Conservation (phyloP, 2,113 vertebrate genomes). For the Vicugna pacos region DNA sequence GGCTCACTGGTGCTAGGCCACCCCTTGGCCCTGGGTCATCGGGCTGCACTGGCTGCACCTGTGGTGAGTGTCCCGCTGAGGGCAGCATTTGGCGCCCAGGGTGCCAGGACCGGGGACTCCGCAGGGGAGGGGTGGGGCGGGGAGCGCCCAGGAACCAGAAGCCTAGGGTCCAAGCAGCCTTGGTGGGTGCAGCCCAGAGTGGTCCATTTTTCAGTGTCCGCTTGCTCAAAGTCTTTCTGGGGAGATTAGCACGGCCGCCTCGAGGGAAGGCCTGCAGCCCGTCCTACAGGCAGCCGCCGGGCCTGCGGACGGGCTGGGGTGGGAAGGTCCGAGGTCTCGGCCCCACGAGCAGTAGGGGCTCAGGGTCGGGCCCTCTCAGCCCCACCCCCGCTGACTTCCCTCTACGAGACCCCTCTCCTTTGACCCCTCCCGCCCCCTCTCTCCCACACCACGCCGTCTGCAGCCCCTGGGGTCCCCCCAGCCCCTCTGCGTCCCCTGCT, state of each 20-base stretch:
- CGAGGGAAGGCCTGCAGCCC: background rate
- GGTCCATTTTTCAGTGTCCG: rapidly evolving
- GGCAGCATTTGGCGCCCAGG: too few species aligned
- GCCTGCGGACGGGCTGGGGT: background rate
- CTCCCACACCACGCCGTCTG: background rate
- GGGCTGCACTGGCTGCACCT: background rate
- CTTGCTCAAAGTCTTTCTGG: too few species aligned
- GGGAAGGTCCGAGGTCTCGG: background rate
- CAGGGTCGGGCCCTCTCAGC: background rate
- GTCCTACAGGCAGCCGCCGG: rapidly evolving
- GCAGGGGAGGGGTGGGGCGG: rapidly evolving
- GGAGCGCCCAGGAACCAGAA: background rate
- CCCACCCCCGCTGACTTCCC: background rate
- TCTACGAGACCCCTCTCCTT: background rate
- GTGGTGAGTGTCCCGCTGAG: background rate
- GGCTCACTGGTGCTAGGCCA: background rate
- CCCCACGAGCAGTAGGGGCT: background rate
- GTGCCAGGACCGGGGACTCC: background rate
- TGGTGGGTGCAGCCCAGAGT: background rate
- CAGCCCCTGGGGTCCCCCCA: too few species aligned
- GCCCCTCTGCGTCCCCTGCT: background rate
- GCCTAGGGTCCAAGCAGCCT: background rate
- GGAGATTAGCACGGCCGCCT: rapidly evolving
- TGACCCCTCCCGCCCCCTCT: background rate
- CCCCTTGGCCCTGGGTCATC: background rate